A percentile compares a stretch with the other conserved stretches of the same genome.
phyloP scores from a whole-genome alignment of 2,888 invertebrate genomes.

The Meghimatium bilineatum region DNA sequence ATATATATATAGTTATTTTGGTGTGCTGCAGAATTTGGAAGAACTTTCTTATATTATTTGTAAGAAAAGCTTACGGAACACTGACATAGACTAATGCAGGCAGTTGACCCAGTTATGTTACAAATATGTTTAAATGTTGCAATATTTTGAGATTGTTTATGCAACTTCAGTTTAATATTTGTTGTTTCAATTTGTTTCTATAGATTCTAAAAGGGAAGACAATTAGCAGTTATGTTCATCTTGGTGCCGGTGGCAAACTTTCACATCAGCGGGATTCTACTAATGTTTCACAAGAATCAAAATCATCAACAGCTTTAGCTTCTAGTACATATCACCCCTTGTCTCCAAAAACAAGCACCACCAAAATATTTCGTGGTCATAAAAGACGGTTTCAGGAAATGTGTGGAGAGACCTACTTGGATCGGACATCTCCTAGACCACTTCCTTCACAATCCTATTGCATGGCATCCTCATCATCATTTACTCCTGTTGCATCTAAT shows the following conservation, averaged over 20 bases:
- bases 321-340: not conserved
- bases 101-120: not conserved
- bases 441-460: conserved; percentile 43
- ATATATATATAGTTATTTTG: too few relatives aligned
- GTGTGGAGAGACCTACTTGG: conserved; percentile 22
- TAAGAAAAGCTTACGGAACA: too few relatives aligned
- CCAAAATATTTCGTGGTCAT: conserved; percentile 45
- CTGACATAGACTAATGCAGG: too few relatives aligned
- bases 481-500: conserved; percentile 2
- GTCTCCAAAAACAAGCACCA: conserved; percentile 5
- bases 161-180: too few relatives aligned
- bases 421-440: conserved; percentile 23
- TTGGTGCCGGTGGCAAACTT: not conserved
- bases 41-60: too few relatives aligned
- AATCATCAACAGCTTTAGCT: conserved; percentile 16
- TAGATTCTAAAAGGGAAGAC: conserved; percentile 40
- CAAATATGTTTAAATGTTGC: not conserved
- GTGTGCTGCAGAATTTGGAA: too few relatives aligned
- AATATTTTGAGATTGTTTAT: not conserved
- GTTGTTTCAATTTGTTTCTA: not conserved
- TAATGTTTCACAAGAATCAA: conserved; percentile 53
- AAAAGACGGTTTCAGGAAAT: conserved; percentile 45
- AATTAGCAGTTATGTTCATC: conserved; percentile 12
- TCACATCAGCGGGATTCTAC: conserved; percentile 55
- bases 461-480: conserved; percentile 15